A percentile compares a stretch with the other conserved stretches of the same genome.
These are phyloP conservation scores for Luehdorfia chinensis DNA, from an alignment of 1,140 invertebrate species.

Conservation along the genomic window DNA sequence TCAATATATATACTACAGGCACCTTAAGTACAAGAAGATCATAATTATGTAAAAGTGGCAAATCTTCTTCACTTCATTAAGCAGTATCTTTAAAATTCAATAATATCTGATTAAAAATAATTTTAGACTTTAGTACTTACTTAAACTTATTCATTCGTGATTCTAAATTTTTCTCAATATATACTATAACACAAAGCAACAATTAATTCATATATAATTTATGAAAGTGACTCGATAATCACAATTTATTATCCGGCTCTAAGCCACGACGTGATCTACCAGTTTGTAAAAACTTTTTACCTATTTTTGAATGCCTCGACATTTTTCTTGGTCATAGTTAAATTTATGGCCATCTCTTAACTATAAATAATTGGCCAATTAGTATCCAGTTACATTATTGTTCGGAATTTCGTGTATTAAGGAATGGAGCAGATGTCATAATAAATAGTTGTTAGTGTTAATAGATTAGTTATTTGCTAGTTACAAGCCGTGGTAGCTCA, in stretches of 20 bases:
- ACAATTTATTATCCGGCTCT: neutral
- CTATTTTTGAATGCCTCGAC: neutral
- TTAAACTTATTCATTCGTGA: too few species aligned
- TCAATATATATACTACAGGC: too few species aligned
- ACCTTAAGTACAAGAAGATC: too few species aligned
- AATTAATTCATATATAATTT: too few species aligned
- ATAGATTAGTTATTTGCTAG: neutral
- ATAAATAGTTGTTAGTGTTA: neutral
- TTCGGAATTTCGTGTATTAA: neutral
- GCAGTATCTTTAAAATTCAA: too few species aligned
- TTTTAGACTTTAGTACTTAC: too few species aligned
- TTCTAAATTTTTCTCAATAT: too few species aligned
- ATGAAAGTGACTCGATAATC: neutral
- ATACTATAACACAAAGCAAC: too few species aligned
- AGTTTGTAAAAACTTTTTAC: neutral
- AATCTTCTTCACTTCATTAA: too few species aligned
- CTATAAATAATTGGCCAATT: conserved; percentile 6
- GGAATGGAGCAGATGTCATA: neutral
- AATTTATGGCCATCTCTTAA: conserved; percentile 4
- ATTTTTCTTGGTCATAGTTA: neutral
- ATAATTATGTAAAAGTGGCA: too few species aligned
- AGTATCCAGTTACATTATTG: conserved; percentile 1
- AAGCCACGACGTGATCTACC: neutral
- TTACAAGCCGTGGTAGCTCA: too few species aligned
- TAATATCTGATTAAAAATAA: too few species aligned